These are phyloP conservation scores for Drosophila peninsularis DNA, from an alignment of 2,888 invertebrate genomes.

Conservation along the genomic window DNA sequence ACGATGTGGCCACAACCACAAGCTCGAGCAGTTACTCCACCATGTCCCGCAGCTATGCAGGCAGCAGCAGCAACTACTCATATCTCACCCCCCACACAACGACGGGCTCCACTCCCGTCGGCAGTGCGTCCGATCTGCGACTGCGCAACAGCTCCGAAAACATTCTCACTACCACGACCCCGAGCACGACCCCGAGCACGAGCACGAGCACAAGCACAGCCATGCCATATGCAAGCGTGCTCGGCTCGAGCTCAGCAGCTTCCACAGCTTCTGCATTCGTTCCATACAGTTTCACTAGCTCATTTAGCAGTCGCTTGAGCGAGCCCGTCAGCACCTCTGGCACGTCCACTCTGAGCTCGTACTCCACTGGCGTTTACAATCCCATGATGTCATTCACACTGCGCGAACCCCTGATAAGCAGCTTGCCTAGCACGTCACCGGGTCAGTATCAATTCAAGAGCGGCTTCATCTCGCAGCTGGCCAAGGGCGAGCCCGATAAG, in stretches of 20 bases:
- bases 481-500: constrained; percentile 55
- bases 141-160: constrained; percentile 76
- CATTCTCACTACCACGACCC: constrained; percentile 27
- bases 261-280: constrained; percentile 36
- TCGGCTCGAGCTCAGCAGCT: neutral
- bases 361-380: constrained; percentile 73
- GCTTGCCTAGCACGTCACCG: constrained; percentile 20
- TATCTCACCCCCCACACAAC: constrained; percentile 54
- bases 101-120: constrained; percentile 11
- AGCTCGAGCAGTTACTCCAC: constrained; percentile 37
- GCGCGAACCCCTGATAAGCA: constrained; percentile 61
- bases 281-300: constrained; percentile 57
- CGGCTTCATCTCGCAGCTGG: constrained; percentile 31
- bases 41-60: constrained; percentile 61
- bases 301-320: constrained; percentile 46
- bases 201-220: constrained; percentile 16
- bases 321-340: constrained; percentile 36
- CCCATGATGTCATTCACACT: constrained; percentile 77
- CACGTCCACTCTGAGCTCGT: constrained; percentile 43
- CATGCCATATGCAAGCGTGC: constrained; percentile 42
- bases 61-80: constrained; percentile 68
- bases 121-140: constrained; percentile 48
- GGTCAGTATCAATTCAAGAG: constrained; percentile 62
- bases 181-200: constrained; percentile 12
- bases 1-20: constrained; percentile 23